Base-by-base conservation (phyloP, 2,888 invertebrate species). In the Byasa hedistus region DNA sequence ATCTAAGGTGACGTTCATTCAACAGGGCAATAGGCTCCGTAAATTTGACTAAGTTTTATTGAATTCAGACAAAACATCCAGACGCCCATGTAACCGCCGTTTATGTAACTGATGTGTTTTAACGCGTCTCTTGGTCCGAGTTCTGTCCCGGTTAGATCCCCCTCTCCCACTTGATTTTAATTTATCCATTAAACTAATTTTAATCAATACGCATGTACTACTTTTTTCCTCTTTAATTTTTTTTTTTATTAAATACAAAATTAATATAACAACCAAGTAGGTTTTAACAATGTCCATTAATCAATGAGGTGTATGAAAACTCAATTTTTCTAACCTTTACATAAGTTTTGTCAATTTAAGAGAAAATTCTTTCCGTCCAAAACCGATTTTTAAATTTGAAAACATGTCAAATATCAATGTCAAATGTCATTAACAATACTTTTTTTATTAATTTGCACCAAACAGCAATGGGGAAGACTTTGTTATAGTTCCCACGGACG, bases 31-130 rank as follows among this genome's bases (percentile, higher is more conserved):
- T n/a, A 48, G 21, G 21, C 21, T 24, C 32, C 23, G 65, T 63
- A 64, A 60, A 67, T 67, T 67, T 64, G 24, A 39, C 67, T 67
- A 67, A 10, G 36, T 52, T 44, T 27, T 59, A 27, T n/a, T 58
- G 58, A 59, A 62, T 63, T 62, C n/a, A 22, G 58, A 44, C 24
- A 55, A 54, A 54, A 52, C 19, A 36, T 32, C 22, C 54, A 39
- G 21, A 27, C 17, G 15, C 21, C 52, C 23, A 23, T 19, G 27
- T 19, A 56, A 19, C 57, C 23, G 39, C 24, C 36, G 12, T 10
- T 36, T 39, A 39, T 58, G 17, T 15, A 27, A 57, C 4, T 10
- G 22, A 39, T 39, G 3, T 17, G 10, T 54, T 23, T 21, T 19
- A 12, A 39, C 39, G 39, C 39, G 21, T 32, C 22, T 7, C 22